phyloP scores from a whole-genome alignment of 1,140 invertebrate genomes.

The Aphaenogaster ashmeadi region DNA sequence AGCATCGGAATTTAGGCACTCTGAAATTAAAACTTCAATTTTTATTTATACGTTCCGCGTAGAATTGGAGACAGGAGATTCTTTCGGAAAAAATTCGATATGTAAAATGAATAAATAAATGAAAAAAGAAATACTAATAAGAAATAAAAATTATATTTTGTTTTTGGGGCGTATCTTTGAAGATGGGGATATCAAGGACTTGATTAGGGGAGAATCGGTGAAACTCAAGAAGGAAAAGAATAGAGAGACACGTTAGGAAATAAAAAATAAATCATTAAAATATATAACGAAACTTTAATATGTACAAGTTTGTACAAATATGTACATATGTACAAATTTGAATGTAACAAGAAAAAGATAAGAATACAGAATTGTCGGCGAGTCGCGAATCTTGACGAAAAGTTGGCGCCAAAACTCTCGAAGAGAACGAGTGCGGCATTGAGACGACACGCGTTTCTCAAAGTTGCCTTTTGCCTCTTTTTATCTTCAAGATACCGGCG shows the following conservation, averaged over 20 bases:
- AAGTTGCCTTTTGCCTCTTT: background rate
- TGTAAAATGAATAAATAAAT: background rate
- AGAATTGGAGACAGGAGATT: background rate
- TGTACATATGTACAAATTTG: too few species aligned
- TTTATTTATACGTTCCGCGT: background rate
- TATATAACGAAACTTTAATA: background rate
- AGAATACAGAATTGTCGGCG: background rate
- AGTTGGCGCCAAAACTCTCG: background rate
- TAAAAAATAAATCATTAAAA: constrained; percentile 1
- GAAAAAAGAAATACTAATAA: background rate
- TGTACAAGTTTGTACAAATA: too few species aligned
- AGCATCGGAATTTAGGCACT: background rate
- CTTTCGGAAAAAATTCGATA: background rate
- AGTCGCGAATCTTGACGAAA: background rate
- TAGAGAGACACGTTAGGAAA: background rate
- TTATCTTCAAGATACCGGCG: background rate
- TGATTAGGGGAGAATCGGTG: background rate
- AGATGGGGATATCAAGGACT: background rate
- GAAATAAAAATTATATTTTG: background rate
- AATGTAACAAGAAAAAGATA: background rate
- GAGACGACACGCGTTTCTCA: background rate
- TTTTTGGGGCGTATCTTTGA: background rate
- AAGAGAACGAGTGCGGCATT: constrained; percentile 14
- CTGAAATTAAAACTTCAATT: background rate
- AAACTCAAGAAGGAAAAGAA: background rate